Evolutionary conservation across 2,113 vertebrate genomes (phyloP).

Genomic region (Stegastes partitus): DNA sequence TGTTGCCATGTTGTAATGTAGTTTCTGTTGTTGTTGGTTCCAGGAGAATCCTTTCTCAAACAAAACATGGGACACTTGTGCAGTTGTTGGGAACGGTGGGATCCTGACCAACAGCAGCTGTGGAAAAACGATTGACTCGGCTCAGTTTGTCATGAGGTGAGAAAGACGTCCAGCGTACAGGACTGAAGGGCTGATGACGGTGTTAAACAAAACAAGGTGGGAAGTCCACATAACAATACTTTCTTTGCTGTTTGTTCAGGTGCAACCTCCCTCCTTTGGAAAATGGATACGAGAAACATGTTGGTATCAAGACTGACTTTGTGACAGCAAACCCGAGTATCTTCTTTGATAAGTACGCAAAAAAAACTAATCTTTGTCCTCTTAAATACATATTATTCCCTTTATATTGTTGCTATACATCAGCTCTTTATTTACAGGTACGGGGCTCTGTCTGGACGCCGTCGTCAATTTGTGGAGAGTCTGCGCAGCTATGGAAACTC

Average conservation of each 20-base stretch:
- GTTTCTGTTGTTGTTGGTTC: not conserved
- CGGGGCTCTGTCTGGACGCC: constrained; percentile 85
- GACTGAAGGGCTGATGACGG: too few species aligned
- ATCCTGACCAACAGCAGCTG: constrained; percentile 84
- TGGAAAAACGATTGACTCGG: constrained; percentile 80
- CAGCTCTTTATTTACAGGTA: constrained; percentile 83
- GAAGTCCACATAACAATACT: too few species aligned
- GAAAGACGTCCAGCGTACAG: not conserved
- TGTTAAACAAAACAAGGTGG: too few species aligned
- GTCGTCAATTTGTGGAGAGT: constrained; percentile 87
- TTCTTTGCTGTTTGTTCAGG: constrained; percentile 75
- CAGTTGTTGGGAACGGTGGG: constrained; percentile 85
- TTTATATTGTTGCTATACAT: not conserved
- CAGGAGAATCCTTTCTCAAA: constrained; percentile 80
- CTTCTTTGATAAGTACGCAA: constrained; percentile 88
- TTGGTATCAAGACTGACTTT: constrained; percentile 92
- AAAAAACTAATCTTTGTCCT: too few species aligned
- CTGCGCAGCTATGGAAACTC: constrained; percentile 86
- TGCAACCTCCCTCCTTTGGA: constrained; percentile 93
- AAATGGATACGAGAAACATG: constrained; percentile 86
- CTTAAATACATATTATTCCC: too few species aligned
- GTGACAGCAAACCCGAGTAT: constrained; percentile 98
- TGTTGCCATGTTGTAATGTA: not conserved
- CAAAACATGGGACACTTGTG: constrained; percentile 73
- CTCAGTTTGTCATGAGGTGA: constrained; percentile 85